Conservation (phyloP, 1,140 invertebrate species). For the Dendrolimus punctatus region DNA sequence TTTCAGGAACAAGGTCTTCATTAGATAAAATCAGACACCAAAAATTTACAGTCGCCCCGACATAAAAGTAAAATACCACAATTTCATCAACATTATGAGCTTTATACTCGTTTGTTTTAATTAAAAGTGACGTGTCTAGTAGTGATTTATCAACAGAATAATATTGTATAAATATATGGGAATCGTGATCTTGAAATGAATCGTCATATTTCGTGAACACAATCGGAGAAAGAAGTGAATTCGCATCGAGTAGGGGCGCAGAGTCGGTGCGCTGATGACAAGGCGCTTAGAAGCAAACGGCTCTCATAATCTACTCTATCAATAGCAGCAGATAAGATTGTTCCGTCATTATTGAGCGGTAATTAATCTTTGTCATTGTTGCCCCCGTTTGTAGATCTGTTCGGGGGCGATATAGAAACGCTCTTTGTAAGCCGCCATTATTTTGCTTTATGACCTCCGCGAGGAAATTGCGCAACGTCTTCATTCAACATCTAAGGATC, state of each 20-base stretch:
- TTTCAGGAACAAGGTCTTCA: slow-evolving; percentile 12
- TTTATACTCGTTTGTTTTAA: too few relatives aligned
- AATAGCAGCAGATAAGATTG: slow-evolving; percentile 38
- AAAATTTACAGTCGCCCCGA: slow-evolving; percentile 9
- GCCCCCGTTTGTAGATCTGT: slow-evolving; percentile 32
- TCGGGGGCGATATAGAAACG: slow-evolving; percentile 23
- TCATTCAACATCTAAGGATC: slow-evolving; percentile 15
- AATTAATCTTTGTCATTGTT: slow-evolving; percentile 53
- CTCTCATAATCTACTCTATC: slow-evolving; percentile 31
- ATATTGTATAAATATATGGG: too few relatives aligned
- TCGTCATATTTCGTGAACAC: slow-evolving; percentile 10
- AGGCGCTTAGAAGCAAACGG: slow-evolving; percentile 18
- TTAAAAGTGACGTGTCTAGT: too few relatives aligned
- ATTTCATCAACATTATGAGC: too few relatives aligned
- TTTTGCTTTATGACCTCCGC: slow-evolving; percentile 34
- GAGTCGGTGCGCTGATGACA: slow-evolving; percentile 13
- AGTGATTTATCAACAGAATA: too few relatives aligned
- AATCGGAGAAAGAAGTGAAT: slow-evolving; percentile 10
- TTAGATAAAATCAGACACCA: slow-evolving; percentile 11
- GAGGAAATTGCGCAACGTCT: slow-evolving; percentile 22
- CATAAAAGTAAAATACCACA: too few relatives aligned
- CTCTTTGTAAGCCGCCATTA: slow-evolving; percentile 21
- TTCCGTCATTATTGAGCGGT: slow-evolving; percentile 37
- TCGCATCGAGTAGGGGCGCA: slow-evolving; percentile 2
- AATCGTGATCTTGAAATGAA: too few relatives aligned